Evolutionary conservation across 2,888 invertebrate species (phyloP), one percentile per base, ranked within the genome.

Genomic region (Listrodromus nycthemerus): DNA sequence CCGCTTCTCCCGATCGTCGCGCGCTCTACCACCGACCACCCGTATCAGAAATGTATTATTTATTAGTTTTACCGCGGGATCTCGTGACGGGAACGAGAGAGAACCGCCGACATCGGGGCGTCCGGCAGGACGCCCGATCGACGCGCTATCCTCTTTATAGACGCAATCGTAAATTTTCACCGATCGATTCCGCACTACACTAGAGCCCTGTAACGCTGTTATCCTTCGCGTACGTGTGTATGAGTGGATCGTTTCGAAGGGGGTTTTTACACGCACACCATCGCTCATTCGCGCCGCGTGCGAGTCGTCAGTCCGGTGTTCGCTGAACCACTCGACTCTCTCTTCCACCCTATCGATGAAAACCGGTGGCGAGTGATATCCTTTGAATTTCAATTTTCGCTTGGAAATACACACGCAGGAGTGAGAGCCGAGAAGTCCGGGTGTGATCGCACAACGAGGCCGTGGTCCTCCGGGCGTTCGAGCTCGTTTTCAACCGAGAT

Each of bases 31-130:
- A 16, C 80, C 86, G 87, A 85, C 88, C 87, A 90, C 89, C 89
- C 89, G 87, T 88, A 85, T 89, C 89, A 88, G 84, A 89, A 89
- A 90, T 91, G 88, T 89, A 89, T 89, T 88, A 88, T 89, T 91
- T 89, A 89, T 89, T 85, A 87, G 88, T 83, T 85, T 82, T 77
- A 84, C 84, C 82, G 84, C 86, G 81, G 78, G 83, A 84, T 82
- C 80, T 84, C 82, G 86, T 83, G 87, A 78, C 76, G 81, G 82
- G 71, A 81, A 79, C 84, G 84, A 87, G 85, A 86, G 85, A 85
- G 83, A 81, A 73, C 63, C 69, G 80, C 80, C 85, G 85, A 78
- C 81, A 71, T 81, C 84, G 81, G 74, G 81, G 84, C 84, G 84
- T 84, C 66, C 75, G 33, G 58, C n/a, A 67, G 41, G 82, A 82